Evolutionary conservation across 2,113 vertebrate genomes (phyloP).

Genomic region (Sprattus sprattus): DNA sequence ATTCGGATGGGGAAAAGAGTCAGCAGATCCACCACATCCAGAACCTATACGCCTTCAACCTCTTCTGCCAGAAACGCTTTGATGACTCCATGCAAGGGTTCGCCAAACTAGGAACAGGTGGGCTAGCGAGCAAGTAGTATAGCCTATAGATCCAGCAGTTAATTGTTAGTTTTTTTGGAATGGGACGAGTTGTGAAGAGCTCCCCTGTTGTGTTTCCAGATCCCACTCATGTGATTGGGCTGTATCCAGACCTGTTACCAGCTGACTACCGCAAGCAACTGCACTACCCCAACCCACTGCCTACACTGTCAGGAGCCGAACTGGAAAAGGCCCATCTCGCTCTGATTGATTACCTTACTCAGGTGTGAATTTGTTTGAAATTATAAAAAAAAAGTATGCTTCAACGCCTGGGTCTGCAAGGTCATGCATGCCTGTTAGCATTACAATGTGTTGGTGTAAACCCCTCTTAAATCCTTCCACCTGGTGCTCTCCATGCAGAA

Average conservation of each 20-base stretch:
- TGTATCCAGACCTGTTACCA: slow-evolving; percentile 95
- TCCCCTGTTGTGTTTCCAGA: slow-evolving; percentile 66
- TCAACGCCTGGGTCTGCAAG: neutral
- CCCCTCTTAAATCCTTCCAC: neutral
- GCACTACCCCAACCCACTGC: slow-evolving; percentile 93
- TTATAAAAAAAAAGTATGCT: neutral
- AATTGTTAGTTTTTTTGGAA: neutral
- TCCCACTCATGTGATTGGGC: slow-evolving; percentile 96
- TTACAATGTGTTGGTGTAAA: neutral
- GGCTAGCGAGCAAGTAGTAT: neutral
- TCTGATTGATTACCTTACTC: slow-evolving; percentile 96
- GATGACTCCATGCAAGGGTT: slow-evolving; percentile 99
- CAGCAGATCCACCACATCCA: slow-evolving; percentile 98
- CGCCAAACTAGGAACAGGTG: slow-evolving; percentile 97
- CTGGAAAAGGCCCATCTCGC: slow-evolving; percentile 94
- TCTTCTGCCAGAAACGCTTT: slow-evolving; percentile 98
- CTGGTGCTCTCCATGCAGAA: slow-evolving; percentile 74
- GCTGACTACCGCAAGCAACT: slow-evolving; percentile 95
- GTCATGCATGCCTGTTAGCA: neutral
- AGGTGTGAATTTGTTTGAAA: slow-evolving; percentile 66
- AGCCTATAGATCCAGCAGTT: neutral
- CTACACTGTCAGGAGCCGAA: slow-evolving; percentile 86
- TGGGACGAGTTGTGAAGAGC: neutral
- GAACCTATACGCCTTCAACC: slow-evolving; percentile 96
- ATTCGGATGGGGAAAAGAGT: slow-evolving; percentile 91